Evolutionary conservation across 2,113 vertebrate genomes (phyloP).

Genomic region (Gasterosteus aculeatus): DNA sequence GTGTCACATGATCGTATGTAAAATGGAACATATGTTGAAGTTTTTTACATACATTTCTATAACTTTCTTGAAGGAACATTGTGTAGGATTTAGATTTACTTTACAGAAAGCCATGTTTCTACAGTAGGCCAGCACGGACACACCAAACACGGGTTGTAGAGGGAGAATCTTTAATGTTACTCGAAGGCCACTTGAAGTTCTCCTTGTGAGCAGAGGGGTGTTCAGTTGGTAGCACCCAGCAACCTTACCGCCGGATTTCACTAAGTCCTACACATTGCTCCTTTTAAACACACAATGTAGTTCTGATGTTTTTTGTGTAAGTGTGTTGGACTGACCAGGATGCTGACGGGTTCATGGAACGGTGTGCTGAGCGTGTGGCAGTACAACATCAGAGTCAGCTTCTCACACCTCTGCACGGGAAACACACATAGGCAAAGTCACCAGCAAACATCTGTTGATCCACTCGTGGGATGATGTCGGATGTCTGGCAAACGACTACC

Average conservation of each 20-base stretch:
- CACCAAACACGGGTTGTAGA: neutral
- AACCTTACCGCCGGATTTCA: neutral
- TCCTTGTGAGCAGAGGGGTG: neutral
- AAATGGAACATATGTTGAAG: neutral
- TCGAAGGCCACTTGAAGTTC: neutral
- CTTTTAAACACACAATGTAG: neutral
- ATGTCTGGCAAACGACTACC: neutral
- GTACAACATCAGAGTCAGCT: slow-evolving; percentile 87
- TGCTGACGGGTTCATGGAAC: slow-evolving; percentile 92
- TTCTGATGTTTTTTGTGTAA: neutral
- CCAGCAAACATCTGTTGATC: neutral
- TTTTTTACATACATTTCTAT: neutral
- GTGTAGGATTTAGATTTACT: neutral
- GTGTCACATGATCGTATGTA: neutral
- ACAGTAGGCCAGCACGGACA: neutral
- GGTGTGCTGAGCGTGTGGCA: slow-evolving; percentile 89
- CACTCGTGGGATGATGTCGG: neutral
- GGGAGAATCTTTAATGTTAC: neutral
- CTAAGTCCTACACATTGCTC: neutral
- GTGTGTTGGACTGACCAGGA: slow-evolving; percentile 83
- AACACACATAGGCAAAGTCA: slow-evolving; percentile 24
- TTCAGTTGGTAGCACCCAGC: neutral
- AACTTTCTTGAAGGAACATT: neutral
- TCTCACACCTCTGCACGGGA: slow-evolving; percentile 89
- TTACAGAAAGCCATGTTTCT: too few relatives aligned